phyloP scores from a whole-genome alignment of 2,113 vertebrate species.

The Tragelaphus scriptus region DNA sequence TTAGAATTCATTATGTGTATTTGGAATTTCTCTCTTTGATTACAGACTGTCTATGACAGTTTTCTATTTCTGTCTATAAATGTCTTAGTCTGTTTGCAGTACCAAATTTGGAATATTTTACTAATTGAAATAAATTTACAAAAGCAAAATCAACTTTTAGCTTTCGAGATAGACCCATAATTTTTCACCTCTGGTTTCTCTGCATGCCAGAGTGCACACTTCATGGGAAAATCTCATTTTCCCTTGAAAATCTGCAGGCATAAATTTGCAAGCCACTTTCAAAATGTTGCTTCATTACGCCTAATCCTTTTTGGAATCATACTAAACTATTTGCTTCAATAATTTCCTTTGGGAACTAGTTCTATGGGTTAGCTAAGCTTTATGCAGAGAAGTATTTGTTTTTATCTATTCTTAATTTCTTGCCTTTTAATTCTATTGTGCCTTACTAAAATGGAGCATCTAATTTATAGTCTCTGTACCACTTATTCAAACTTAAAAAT shows the following conservation, averaged over 20 bases:
- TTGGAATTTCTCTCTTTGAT: conserved; percentile 1
- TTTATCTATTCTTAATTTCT: conserved; percentile 26
- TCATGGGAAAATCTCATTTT: conserved; percentile 5
- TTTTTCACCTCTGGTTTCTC: neutral
- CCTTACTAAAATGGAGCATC: neutral
- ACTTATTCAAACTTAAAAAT: neutral
- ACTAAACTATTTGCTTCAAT: conserved; percentile 41
- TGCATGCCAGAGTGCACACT: neutral
- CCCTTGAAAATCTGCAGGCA: conserved; percentile 2
- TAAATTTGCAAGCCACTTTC: conserved; percentile 4
- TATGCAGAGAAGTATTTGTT: conserved; percentile 15
- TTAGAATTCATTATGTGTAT: neutral
- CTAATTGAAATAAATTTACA: neutral
- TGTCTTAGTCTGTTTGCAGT: neutral
- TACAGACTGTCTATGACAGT: neutral
- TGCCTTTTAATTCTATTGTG: conserved; percentile 7
- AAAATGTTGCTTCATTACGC: conserved; percentile 41
- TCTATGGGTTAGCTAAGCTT: neutral
- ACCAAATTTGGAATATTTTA: neutral
- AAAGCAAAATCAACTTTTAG: conserved; percentile 10
- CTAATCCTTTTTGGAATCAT: conserved; percentile 48
- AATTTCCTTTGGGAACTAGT: conserved; percentile 22
- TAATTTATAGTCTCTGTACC: neutral
- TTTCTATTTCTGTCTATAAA: neutral
- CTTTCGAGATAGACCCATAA: neutral